phyloP scores from a whole-genome alignment of 2,888 invertebrate species.

The Cheilosia vulpina region DNA sequence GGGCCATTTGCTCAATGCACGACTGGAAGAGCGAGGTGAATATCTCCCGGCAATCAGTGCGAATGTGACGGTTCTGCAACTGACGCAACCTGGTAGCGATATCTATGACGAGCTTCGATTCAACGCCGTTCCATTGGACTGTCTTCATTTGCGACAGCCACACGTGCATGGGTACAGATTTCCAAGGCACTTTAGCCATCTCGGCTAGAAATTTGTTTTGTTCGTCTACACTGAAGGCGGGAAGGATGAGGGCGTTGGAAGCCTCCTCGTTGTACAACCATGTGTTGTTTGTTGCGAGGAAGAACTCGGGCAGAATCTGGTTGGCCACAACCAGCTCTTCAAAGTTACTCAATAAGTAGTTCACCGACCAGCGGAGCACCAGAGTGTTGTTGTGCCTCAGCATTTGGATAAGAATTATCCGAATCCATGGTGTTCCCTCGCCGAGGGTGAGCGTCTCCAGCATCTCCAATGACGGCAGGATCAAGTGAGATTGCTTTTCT shows the following conservation, averaged over 20 bases:
- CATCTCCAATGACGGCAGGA: slow-evolving; percentile 79
- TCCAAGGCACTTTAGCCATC: slow-evolving; percentile 78
- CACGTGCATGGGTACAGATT: slow-evolving; percentile 79
- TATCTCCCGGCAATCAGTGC: slow-evolving; percentile 64
- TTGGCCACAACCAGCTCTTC: slow-evolving; percentile 70
- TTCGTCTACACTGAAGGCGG: slow-evolving; percentile 71
- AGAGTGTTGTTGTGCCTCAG: slow-evolving; percentile 79
- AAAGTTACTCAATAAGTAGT: slow-evolving; percentile 77
- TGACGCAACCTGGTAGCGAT: slow-evolving; percentile 77
- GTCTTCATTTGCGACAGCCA: slow-evolving; percentile 76
- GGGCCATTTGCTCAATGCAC: slow-evolving; percentile 74
- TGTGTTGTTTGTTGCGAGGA: slow-evolving; percentile 79
- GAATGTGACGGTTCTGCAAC: slow-evolving; percentile 77
- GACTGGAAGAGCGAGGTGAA: slow-evolving; percentile 75
- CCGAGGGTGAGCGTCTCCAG: slow-evolving; percentile 64
- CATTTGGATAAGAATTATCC: slow-evolving; percentile 78
- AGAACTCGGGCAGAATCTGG: slow-evolving; percentile 77
- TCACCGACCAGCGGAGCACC: slow-evolving; percentile 80
- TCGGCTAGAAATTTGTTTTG: slow-evolving; percentile 62
- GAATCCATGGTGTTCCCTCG: slow-evolving; percentile 76
- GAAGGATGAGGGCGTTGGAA: not conserved
- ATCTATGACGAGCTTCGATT: slow-evolving; percentile 74
- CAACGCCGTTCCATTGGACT: slow-evolving; percentile 31
- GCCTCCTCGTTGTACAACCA: slow-evolving; percentile 78
- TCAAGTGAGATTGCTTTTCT: slow-evolving; percentile 82